Conservation (phyloP, 2,113 vertebrate genomes). For the Epinephelus moara region DNA sequence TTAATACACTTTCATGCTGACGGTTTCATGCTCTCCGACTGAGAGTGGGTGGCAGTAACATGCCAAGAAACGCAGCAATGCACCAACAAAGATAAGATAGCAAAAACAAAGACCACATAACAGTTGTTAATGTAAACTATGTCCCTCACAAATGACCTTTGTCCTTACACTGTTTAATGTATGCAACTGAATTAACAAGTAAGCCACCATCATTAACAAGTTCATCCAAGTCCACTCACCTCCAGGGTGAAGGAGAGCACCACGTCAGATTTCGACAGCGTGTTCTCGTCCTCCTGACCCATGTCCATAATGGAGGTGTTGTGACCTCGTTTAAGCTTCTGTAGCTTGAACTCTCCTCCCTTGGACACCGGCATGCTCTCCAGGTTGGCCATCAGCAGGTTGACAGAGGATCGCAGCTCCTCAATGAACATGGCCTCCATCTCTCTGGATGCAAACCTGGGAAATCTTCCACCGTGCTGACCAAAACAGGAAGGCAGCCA, state of each 20-base stretch:
- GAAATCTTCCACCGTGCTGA: constrained; percentile 93
- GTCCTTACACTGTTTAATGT: not conserved
- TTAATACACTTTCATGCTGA: too few relatives aligned
- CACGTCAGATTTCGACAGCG: constrained; percentile 97
- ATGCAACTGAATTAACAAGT: not conserved
- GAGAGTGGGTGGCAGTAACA: too few relatives aligned
- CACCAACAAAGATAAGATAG: too few relatives aligned
- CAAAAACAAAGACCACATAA: too few relatives aligned
- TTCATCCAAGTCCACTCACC: constrained; percentile 77
- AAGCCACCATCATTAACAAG: not conserved
- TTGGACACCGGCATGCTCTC: constrained; percentile 99
- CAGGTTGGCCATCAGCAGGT: constrained; percentile 98
- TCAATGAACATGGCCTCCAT: constrained; percentile 99
- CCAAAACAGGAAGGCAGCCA: constrained; percentile 26
- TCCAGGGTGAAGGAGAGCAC: constrained; percentile 97
- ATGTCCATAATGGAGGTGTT: constrained; percentile 99
- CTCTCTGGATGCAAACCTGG: constrained; percentile 94
- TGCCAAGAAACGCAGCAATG: too few relatives aligned
- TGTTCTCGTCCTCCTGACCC: constrained; percentile 99
- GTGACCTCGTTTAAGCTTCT: constrained; percentile 98
- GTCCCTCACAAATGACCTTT: too few relatives aligned
- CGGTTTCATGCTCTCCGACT: too few relatives aligned
- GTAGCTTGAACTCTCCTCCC: constrained; percentile 98
- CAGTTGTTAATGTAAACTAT: not conserved
- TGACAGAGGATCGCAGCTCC: constrained; percentile 96